Base-by-base conservation (phyloP, 64 coral and sea anemone genomes). In the Catalaphyllia jardinei region DNA sequence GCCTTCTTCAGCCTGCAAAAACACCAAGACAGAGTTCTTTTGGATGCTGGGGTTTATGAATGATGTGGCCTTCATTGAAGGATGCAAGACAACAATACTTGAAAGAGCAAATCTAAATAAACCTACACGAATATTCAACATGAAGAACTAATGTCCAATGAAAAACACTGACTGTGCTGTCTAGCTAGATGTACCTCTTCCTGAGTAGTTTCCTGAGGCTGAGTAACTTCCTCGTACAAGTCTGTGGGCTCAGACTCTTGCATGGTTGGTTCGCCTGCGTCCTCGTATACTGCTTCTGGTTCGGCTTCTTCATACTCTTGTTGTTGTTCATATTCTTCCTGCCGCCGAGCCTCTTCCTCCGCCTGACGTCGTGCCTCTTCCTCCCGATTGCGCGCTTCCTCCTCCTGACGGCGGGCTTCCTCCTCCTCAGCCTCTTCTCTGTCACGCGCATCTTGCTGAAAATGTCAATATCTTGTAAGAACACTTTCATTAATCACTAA, bases 351-450 rank as follows among this genome's bases (percentile, higher is more conserved):
- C n/a, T 72, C 67, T 77, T 93, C 86, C 24, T 88, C 92, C 4
- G 92, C 91, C 31, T 93, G 91, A 7, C 72, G 57, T 29, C 52
- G 76, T 19, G 91, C 91, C 31, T 90, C 76, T 62, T 96, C 88
- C 60, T 96, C 91, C 0, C 60, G 87, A 52, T 39, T 39, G 38
- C 38, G 38, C 38, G 38, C 38, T 39, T 39, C 38, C 4, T 39
- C 38, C 38, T 39, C 38, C 38, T 88, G 77, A 12, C 64, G 92
- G 4, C 92, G 78, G 8, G 76, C 79, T 80, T 89, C 87, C 39
- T 94, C 88, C 61, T 94, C 88, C 61, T 94, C 88, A 17, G 67
- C 33, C 52, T 88, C 86, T 18, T 93, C 86, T 82, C 15, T 49
- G 74, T 89, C 92, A 2, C 72, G 59, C 3, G 86, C 92, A 8